These are phyloP conservation scores for Hyaena hyaena DNA, from an alignment of 2,113 vertebrate species.

Conservation along the genomic window DNA sequence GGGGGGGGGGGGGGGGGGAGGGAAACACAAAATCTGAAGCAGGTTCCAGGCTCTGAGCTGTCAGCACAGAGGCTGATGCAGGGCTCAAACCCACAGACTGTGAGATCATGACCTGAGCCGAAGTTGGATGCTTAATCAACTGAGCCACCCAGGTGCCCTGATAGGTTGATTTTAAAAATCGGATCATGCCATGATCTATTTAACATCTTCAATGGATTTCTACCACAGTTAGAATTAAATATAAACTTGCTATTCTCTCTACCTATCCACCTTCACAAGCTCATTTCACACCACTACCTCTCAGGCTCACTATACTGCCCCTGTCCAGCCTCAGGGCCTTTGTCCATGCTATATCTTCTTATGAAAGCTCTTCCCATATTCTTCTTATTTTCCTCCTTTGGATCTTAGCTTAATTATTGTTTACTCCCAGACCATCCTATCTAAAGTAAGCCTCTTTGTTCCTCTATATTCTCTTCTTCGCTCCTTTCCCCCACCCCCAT, in stretches of 20 bases:
- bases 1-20: too few species aligned
- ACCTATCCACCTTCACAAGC: not conserved
- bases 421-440: not conserved
- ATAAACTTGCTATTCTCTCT: not conserved
- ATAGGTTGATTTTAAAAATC: not conserved
- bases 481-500: not conserved
- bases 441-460: not conserved
- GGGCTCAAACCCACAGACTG: too few species aligned
- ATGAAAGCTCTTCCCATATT: not conserved
- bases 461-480: not conserved
- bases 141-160: too few species aligned
- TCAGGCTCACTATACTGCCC: not conserved
- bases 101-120: too few species aligned
- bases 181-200: not conserved
- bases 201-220: not conserved
- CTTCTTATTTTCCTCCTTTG: not conserved
- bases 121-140: too few species aligned
- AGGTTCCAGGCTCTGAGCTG: too few species aligned
- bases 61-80: too few species aligned
- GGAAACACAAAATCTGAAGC: too few species aligned
- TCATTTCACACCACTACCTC: not conserved
- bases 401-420: constrained; percentile 22
- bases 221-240: not conserved
- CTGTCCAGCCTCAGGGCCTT: not conserved
- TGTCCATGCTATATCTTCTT: not conserved